Conservation (phyloP, 2,113 vertebrate genomes). For the Maccullochella peelii region DNA sequence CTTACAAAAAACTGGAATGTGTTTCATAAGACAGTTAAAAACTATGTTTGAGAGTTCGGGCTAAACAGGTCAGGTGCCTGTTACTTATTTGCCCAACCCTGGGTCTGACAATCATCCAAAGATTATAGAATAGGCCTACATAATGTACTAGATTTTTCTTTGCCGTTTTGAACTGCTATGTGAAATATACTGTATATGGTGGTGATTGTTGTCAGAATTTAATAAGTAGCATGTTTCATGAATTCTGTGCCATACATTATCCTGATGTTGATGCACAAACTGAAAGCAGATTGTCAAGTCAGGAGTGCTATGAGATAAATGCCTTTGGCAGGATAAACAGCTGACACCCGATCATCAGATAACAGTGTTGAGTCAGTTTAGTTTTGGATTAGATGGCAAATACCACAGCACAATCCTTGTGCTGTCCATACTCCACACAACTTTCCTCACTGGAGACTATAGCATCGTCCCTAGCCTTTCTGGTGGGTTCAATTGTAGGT, state of each 20-base stretch:
- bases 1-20: neutral
- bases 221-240: neutral
- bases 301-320: neutral
- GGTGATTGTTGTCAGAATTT: neutral
- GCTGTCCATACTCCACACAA: constrained; percentile 5
- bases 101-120: neutral
- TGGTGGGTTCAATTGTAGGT: neutral
- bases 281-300: neutral
- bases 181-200: neutral
- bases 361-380: constrained; percentile 15
- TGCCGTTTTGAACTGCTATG: neutral
- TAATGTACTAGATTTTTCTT: neutral
- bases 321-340: constrained; percentile 18
- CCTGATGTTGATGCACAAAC: neutral
- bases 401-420: constrained; percentile 4
- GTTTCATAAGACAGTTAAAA: neutral
- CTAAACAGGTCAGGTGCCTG: neutral
- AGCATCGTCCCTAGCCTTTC: neutral
- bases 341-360: constrained; percentile 31
- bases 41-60: neutral
- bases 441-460: neutral
- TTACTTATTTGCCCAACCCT: neutral
- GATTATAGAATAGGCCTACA: neutral
- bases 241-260: neutral
- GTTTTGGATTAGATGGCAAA: constrained; percentile 23